Base-by-base conservation (phyloP, 2,113 vertebrate genomes). In the Poecilia latipinna region DNA sequence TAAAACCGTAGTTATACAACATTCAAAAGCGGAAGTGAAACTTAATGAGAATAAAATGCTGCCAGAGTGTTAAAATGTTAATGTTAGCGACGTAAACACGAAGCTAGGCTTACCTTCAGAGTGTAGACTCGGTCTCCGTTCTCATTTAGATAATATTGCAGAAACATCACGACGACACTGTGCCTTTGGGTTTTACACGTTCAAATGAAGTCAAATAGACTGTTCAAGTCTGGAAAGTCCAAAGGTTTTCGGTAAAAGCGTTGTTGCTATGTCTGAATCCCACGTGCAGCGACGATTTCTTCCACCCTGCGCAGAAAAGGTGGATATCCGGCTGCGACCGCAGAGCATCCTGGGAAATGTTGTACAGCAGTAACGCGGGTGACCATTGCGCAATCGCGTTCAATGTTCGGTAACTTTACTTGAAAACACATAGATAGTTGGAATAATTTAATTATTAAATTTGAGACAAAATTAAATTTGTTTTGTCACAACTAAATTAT, bases 71-170 rank as follows among this genome's bases (percentile, higher is more conserved):
- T 19, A 48, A 48, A 48, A 48, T 19, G 13, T 19, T 48, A 42
- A 0, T 12, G 37, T n/a, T 54, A 26, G 13, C 3, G 0, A 72
- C 2, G 67, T 76, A 76, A 82, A 80, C 76, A 78, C 1, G 10
- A 19, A 13, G 10, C 22, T n/a, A 22, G 15, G 2, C 17, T 64
- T 82, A 97, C 97, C 95, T 96, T 96, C 68, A 97, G 89, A 3
- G 96, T 97, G 73, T 97, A 97, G 4, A 97, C 92, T 73, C 97
- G 88, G 1, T 96, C 95, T 1, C 97, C 97, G 61, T 80, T 82
- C 57, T 96, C 95, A 51, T 95, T 92, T 0, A 96, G 68, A 32
- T 95, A 97, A 90, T 85, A 97, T 75, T 96, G 96, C 81, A 97
- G 91, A 78, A 97, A 97, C 96, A 97, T 97, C 0, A 68, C 26